Conservation (phyloP, 1,140 invertebrate genomes). For the Bathynomus jamesi region DNA sequence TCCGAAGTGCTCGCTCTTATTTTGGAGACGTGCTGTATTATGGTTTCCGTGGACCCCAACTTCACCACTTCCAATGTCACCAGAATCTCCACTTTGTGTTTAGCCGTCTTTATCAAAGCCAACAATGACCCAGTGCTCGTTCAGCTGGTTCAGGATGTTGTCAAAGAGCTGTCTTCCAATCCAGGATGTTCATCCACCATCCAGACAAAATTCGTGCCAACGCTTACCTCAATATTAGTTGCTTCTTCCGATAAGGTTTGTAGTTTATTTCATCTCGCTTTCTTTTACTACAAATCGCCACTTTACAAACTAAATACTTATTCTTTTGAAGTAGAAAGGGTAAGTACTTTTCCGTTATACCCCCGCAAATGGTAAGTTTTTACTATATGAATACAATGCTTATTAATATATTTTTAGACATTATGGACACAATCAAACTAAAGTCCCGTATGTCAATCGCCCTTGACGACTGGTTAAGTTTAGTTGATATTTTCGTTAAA, state of each 20-base stretch:
- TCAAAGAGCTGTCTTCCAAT: constrained; percentile 59
- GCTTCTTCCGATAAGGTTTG: constrained; percentile 39
- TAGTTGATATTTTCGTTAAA: too few relatives aligned
- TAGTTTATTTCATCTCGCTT: too few relatives aligned
- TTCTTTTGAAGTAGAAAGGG: too few relatives aligned
- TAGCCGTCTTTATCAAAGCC: constrained; percentile 64
- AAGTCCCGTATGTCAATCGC: too few relatives aligned
- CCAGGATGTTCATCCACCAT: constrained; percentile 53
- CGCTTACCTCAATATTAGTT: constrained; percentile 58
- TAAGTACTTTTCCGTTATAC: too few relatives aligned
- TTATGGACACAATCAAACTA: too few relatives aligned
- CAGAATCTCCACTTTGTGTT: constrained; percentile 60
- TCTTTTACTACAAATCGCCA: too few relatives aligned
- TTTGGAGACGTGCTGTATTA: constrained; percentile 57
- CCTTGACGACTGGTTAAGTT: too few relatives aligned
- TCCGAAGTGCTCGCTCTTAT: constrained; percentile 57
- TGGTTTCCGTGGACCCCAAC: constrained; percentile 58
- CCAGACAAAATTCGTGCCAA: constrained; percentile 62
- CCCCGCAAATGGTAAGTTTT: too few relatives aligned
- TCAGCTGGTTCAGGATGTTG: constrained; percentile 57
- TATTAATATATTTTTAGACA: too few relatives aligned
- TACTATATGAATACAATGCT: too few relatives aligned
- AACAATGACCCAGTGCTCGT: constrained; percentile 57
- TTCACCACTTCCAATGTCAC: constrained; percentile 59
- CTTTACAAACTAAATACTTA: too few relatives aligned